Evolutionary conservation across 2,113 vertebrate species (phyloP).

Genomic region (Polypterus bichir): DNA sequence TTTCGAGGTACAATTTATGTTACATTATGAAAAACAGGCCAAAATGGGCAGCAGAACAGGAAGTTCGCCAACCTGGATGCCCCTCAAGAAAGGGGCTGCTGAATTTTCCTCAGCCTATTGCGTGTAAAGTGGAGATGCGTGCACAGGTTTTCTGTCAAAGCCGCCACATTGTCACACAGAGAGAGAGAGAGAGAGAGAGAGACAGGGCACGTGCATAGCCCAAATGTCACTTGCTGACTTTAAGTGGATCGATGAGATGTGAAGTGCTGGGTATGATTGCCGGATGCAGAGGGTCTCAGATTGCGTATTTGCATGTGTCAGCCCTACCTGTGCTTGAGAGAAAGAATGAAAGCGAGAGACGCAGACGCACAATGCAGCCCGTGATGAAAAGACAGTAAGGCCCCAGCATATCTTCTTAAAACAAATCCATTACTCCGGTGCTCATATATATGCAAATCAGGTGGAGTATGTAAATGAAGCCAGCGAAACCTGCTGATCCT

Average conservation of each 20-base stretch:
- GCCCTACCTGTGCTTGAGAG: neutral
- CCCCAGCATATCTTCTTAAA: constrained; percentile 1
- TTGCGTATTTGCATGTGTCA: neutral
- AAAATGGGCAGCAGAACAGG: too few relatives aligned
- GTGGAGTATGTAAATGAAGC: neutral
- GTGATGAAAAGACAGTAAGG: neutral
- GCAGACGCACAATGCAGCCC: neutral
- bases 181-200: too few relatives aligned
- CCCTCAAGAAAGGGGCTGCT: too few relatives aligned
- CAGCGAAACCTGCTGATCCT: constrained; percentile 4
- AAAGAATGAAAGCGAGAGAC: neutral
- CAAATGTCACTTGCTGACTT: too few relatives aligned
- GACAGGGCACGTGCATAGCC: too few relatives aligned
- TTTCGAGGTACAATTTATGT: neutral
- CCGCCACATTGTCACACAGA: too few relatives aligned
- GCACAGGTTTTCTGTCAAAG: too few relatives aligned
- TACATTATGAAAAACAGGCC: neutral
- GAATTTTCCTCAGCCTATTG: too few relatives aligned
- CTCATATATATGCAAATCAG: constrained; percentile 8
- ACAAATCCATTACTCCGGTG: constrained; percentile 6
- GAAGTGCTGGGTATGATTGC: too few relatives aligned
- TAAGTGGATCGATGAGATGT: too few relatives aligned
- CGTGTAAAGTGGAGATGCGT: too few relatives aligned
- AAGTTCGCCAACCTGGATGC: too few relatives aligned
- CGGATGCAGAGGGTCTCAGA: neutral